Percentiles rank a stretch among this genome's conserved stretches.
Conservation (phyloP, 2,113 vertebrate genomes). For the Passer montanus region DNA sequence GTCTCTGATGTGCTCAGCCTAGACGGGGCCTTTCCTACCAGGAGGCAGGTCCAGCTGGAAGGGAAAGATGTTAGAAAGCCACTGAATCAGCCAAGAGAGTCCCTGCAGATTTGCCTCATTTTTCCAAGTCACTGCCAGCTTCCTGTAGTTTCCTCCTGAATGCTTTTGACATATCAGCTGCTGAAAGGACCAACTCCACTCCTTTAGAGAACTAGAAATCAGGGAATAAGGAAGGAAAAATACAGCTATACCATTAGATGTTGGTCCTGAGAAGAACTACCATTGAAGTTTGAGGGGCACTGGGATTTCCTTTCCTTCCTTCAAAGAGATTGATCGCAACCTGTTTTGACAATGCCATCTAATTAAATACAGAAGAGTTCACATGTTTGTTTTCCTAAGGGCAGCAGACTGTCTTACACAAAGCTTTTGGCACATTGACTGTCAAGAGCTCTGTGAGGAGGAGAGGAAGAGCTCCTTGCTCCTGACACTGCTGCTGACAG, state of each 20-base stretch:
- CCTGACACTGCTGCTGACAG: neutral
- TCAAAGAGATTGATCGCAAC: neutral
- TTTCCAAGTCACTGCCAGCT: neutral
- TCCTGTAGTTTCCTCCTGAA: neutral
- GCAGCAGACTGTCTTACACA: neutral
- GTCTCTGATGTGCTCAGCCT: neutral
- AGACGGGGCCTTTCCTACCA: neutral
- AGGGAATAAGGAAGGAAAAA: neutral
- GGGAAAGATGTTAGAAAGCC: conserved; percentile 5
- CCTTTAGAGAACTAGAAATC: neutral
- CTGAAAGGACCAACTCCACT: neutral
- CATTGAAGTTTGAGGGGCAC: neutral
- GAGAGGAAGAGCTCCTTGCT: neutral
- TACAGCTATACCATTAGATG: neutral
- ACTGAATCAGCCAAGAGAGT: neutral
- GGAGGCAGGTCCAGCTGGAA: neutral
- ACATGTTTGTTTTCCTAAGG: neutral
- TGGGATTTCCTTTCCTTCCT: neutral
- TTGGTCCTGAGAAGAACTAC: neutral
- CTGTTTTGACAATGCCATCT: neutral
- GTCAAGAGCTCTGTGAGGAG: neutral
- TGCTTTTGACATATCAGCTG: neutral
- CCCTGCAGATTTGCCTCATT: neutral
- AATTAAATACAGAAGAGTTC: neutral
- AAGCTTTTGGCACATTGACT: neutral